phyloP scores from a whole-genome alignment of 2,888 invertebrate species.

The Heterodera filipjevi region DNA sequence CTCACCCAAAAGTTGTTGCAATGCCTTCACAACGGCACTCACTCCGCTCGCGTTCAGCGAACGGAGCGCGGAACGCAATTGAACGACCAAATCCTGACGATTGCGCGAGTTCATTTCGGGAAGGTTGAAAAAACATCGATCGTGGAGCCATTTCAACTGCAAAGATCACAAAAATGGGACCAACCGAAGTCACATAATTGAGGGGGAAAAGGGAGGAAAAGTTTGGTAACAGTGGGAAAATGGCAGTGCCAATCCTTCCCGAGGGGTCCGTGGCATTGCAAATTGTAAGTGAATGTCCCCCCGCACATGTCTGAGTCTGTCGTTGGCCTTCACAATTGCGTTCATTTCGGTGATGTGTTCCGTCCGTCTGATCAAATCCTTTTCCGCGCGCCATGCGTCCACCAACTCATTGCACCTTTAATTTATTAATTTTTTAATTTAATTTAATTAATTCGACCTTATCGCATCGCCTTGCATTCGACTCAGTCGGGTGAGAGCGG shows the following conservation, averaged over 20 bases:
- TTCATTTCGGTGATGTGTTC: conserved; percentile 45
- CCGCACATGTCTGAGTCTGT: conserved; percentile 34
- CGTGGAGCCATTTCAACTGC: conserved; percentile 35
- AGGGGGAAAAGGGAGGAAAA: too few species aligned
- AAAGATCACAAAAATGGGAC: too few species aligned
- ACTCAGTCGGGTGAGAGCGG: conserved; percentile 39
- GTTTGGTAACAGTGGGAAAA: too few species aligned
- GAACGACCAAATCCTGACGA: conserved; percentile 44
- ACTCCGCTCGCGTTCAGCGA: conserved; percentile 56
- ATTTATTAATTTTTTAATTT: not conserved
- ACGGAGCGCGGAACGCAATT: conserved; percentile 52
- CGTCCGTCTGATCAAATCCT: conserved; percentile 41
- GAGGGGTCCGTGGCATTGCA: not conserved
- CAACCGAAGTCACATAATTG: too few species aligned
- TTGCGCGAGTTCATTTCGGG: conserved; percentile 30
- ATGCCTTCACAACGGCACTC: conserved; percentile 29
- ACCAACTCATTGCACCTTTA: conserved; percentile 48
- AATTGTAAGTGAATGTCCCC: not conserved
- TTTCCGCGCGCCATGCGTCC: conserved; percentile 32
- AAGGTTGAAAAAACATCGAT: conserved; percentile 23
- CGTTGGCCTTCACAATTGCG: conserved; percentile 41
- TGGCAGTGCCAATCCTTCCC: too few species aligned
- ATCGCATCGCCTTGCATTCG: conserved; percentile 44
- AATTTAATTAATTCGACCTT: conserved; percentile 29
- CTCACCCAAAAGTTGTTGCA: conserved; percentile 45